Evolutionary conservation across 1,140 invertebrate genomes (phyloP).

Genomic region (Ceratitis capitata): DNA sequence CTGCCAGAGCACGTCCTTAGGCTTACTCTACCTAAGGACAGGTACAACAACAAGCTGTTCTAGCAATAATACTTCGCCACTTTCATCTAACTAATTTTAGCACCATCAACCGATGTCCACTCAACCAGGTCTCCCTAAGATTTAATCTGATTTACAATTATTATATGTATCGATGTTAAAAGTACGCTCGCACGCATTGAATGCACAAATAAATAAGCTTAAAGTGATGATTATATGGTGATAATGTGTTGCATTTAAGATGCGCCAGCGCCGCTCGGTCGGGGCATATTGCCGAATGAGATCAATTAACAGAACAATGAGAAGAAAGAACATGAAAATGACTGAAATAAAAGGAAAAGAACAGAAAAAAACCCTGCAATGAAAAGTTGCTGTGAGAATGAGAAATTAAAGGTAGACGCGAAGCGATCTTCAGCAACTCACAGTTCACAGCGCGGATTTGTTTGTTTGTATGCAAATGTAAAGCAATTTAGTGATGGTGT

Average conservation of each 20-base stretch:
- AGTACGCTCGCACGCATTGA: background rate
- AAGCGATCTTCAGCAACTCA: background rate
- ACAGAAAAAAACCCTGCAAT: background rate
- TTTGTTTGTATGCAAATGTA: slow-evolving; percentile 32
- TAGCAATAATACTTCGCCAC: background rate
- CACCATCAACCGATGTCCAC: background rate
- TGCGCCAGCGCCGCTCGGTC: background rate
- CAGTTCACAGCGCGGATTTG: background rate
- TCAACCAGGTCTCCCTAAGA: background rate
- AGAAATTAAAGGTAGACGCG: slow-evolving; percentile 1
- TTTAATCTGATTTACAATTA: slow-evolving; percentile 39
- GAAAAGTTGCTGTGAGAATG: slow-evolving; percentile 19
- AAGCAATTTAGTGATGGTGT: slow-evolving; percentile 38
- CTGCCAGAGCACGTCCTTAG: background rate
- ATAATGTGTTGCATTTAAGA: slow-evolving; percentile 3
- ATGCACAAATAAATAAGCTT: slow-evolving; percentile 27
- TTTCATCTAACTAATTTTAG: background rate
- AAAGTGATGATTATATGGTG: slow-evolving; percentile 37
- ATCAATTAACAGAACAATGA: background rate
- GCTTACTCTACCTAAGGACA: background rate
- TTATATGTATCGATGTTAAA: slow-evolving; percentile 23
- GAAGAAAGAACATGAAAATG: background rate
- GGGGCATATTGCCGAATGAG: background rate
- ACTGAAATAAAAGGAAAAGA: no score
- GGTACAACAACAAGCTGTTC: background rate